Base-by-base conservation (phyloP, 2,797 vertebrate genomes). In the Leuciscus waleckii region DNA sequence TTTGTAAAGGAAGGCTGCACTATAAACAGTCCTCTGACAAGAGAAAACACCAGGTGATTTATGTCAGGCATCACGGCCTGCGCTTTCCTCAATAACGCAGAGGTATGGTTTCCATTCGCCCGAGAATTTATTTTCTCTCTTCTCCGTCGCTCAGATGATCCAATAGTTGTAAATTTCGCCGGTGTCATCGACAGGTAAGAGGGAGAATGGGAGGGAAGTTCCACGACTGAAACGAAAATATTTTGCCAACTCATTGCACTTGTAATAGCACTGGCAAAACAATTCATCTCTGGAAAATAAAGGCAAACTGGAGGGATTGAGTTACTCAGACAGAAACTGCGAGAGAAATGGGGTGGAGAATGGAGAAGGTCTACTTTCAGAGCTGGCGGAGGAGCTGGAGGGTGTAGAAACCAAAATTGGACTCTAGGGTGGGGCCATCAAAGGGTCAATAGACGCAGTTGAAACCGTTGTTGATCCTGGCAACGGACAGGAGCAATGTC, bases 141-240 rank as follows among this genome's bases (percentile, higher is more conserved):
- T 43, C 58, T 46, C n/a, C 91, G 90, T 92, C 90, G 84, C 90
- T 91, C 84, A 79, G 89, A 89, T 91, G 79, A 67, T 85, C 89
- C 92, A 90, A 92, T 92, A 92, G 92, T 93, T 94, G 89, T 93
- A 93, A 90, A 92, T 92, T 85, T 87, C 87, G 81, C 85, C 49
- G 13, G 67, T 85, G 46, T 79, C 65, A 81, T 68, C 79, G 46
- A 75, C 79, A 86, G 79, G 79, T 76, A 74, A 49, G 56, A 74
- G 81, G 75, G 43, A 82, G 82, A 86, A 85, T 58, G 77, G 88
- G 58, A 51, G 51, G 76, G 81, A 73, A 86, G 81, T 46, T 78
- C 70, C 39, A 29, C 54, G 16, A 39, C 56, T 61, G 69, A 84
- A 85, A 84, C 26, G 6, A 82, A 87, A 78, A 76, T 83, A 85